Evolutionary conservation across 2,113 vertebrate genomes (phyloP).

Genomic region (Odontesthes bonariensis): DNA sequence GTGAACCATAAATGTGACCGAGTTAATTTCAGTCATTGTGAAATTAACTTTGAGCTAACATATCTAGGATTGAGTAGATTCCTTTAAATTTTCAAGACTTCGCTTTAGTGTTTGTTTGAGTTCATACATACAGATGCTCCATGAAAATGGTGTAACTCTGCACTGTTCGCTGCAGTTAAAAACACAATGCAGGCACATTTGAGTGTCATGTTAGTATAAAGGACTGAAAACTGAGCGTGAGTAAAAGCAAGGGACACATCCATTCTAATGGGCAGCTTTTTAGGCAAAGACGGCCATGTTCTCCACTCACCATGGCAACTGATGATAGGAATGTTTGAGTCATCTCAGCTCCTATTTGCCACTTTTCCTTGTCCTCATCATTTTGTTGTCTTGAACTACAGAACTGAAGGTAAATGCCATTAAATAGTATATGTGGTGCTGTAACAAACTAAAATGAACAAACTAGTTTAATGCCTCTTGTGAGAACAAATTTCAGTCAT

Average conservation of each 20-base stretch:
- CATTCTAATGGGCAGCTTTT: constrained; percentile 61
- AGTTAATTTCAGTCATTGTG: no score
- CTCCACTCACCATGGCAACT: constrained; percentile 67
- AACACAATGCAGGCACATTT: constrained; percentile 1
- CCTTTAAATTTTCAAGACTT: neutral
- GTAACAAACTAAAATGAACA: no score
- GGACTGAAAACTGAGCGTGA: constrained; percentile 44
- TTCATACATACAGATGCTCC: neutral
- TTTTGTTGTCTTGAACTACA: neutral
- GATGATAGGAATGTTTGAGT: constrained; percentile 60
- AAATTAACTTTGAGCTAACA: neutral
- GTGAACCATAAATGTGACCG: neutral
- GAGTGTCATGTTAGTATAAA: constrained; percentile 34
- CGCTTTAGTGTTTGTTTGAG: neutral
- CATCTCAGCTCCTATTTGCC: constrained; percentile 40
- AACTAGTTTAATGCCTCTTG: no score
- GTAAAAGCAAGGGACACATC: constrained; percentile 34
- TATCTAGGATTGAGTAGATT: neutral
- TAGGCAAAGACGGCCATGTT: constrained; percentile 44
- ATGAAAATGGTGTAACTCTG: neutral
- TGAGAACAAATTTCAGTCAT: neutral
- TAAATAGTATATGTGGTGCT: neutral
- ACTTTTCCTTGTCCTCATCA: constrained; percentile 25
- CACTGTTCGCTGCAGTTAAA: neutral
- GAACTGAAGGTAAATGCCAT: neutral